These are phyloP conservation scores for Scopus umbretta DNA, from an alignment of 2,113 vertebrate species.

Conservation along the genomic window DNA sequence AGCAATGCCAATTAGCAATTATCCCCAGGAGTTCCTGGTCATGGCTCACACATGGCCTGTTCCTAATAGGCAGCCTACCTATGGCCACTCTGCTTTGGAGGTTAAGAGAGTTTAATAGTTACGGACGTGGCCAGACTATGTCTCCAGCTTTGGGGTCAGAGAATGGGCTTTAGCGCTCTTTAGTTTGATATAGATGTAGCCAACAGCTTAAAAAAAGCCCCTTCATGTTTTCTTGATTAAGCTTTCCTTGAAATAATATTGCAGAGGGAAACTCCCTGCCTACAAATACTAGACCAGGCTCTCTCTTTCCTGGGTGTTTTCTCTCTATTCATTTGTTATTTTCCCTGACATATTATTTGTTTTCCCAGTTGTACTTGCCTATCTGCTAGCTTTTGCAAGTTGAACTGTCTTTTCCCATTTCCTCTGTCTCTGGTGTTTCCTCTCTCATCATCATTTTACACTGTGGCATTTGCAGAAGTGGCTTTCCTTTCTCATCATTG, in stretches of 20 bases:
- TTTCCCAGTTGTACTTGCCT: slow-evolving; percentile 40
- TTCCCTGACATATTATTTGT: slow-evolving; percentile 43
- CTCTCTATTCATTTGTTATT: not conserved
- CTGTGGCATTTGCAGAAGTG: not conserved
- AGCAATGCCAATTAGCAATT: not conserved
- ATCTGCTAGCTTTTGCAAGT: slow-evolving; percentile 2
- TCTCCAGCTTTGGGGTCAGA: not conserved
- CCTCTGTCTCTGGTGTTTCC: slow-evolving; percentile 67
- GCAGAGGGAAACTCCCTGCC: not conserved
- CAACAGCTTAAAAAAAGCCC: not conserved
- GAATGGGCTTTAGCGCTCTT: not conserved
- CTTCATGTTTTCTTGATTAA: not conserved
- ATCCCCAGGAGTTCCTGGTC: not conserved
- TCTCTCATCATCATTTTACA: not conserved
- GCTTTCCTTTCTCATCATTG: not conserved
- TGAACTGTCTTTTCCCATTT: slow-evolving; percentile 52
- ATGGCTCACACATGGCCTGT: accelerated
- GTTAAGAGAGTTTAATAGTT: not conserved
- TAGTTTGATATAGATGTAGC: not conserved
- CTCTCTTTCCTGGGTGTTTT: not conserved
- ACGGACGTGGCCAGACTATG: not conserved
- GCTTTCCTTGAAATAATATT: not conserved
- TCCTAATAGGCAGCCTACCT: not conserved
- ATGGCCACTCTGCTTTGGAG: not conserved
- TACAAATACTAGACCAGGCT: not conserved